Conservation (phyloP, 2,797 vertebrate genomes). For the Cetoscarus ocellatus region DNA sequence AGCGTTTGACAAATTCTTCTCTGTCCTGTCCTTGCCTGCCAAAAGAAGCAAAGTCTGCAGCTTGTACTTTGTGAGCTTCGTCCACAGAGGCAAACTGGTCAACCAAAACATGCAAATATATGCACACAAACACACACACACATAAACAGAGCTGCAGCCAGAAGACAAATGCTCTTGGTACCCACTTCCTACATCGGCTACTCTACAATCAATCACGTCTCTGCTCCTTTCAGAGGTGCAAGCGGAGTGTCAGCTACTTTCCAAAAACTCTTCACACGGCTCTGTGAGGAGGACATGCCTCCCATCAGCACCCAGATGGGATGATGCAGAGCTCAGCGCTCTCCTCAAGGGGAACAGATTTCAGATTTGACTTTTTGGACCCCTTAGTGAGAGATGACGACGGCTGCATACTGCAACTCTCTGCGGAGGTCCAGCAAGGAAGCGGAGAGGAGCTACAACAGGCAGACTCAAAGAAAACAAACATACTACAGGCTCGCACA, state of each 20-base stretch:
- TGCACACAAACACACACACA: neutral
- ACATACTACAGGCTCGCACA: conserved; percentile 3
- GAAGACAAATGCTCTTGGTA: neutral
- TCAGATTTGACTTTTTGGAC: conserved; percentile 49
- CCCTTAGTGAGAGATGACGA: conserved; percentile 26
- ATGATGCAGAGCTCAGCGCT: conserved; percentile 26
- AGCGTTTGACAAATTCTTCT: no score
- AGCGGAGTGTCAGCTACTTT: conserved; percentile 19
- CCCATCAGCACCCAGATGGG: conserved; percentile 17
- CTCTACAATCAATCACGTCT: conserved; percentile 13
- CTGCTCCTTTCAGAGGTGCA: conserved; percentile 2
- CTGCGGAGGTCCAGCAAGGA: conserved; percentile 30
- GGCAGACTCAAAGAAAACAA: conserved; percentile 30
- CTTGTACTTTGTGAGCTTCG: conserved; percentile 49
- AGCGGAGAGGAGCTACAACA: conserved; percentile 32
- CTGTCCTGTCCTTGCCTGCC: neutral
- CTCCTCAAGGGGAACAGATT: conserved; percentile 40
- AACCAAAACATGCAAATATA: conserved; percentile 77
- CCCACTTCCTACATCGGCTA: conserved; percentile 6
- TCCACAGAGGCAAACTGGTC: conserved; percentile 74
- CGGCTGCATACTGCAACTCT: conserved; percentile 48
- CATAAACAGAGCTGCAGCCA: conserved; percentile 17
- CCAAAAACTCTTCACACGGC: conserved; percentile 33
- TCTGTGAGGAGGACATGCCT: conserved; percentile 30
- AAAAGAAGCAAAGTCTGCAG: conserved; percentile 16